phyloP scores from a whole-genome alignment of 2,113 vertebrate genomes.

The Aplodontia rufa region DNA sequence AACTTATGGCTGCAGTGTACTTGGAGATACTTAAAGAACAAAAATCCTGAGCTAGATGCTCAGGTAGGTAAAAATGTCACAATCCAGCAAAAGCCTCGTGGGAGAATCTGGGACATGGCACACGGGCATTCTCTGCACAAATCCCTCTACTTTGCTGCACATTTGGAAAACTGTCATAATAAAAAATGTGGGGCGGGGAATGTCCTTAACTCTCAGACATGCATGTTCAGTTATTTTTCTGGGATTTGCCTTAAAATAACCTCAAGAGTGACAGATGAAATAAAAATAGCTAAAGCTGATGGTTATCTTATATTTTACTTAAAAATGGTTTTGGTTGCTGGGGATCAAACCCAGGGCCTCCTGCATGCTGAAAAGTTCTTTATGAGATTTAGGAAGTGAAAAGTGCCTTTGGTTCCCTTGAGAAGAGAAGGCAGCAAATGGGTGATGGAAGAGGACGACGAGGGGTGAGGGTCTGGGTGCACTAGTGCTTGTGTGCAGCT shows the following conservation, averaged over 20 bases:
- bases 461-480: background rate
- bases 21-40: background rate
- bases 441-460: background rate
- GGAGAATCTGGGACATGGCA: background rate
- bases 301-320: background rate
- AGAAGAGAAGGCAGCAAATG: background rate
- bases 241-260: background rate
- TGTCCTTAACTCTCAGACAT: background rate
- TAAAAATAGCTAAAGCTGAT: background rate
- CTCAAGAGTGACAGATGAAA: background rate
- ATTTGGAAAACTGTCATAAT: background rate
- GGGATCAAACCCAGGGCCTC: background rate
- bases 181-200: too few species aligned
- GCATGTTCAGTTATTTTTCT: background rate
- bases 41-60: background rate
- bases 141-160: background rate
- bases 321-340: too few species aligned
- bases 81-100: rapidly evolving
- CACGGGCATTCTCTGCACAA: rapidly evolving
- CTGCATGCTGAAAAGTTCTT: background rate
- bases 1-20: background rate
- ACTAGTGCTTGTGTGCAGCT: background rate
- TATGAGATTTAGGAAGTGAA: background rate
- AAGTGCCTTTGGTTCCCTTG: background rate
- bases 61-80: background rate